Evolutionary conservation across 2,113 vertebrate genomes (phyloP), one percentile per base, ranked within the genome.

Genomic region (Drymodes brunneopygia): DNA sequence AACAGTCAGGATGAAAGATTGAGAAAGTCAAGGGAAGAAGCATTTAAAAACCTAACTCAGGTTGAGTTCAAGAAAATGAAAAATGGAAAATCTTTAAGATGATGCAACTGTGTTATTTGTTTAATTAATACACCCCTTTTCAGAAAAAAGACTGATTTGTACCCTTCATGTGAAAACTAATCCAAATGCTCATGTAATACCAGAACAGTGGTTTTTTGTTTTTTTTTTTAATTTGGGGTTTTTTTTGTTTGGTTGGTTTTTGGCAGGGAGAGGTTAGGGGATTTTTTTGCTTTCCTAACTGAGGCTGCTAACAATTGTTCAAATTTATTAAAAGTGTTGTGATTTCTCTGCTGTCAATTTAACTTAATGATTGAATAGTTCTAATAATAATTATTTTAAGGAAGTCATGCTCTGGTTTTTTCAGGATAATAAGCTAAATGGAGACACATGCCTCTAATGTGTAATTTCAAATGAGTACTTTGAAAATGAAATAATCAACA

Each of bases 251-350:
- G 14, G 7, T 24, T 44, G 20, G 8, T 31, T 54, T 72, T 13
- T 3, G 28, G 15, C 6, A 0, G 13, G 1, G 35, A 27, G 5
- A 13, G 2, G 1, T 28, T 38, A 19, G 6, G 5, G 0, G 1
- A 2, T 10, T 10, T 35, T 66, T 62, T 74, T 70, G 0, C 5
- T 79, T 91, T 88, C 57, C 19, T 51, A 72, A 64, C 9, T 48
- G 13, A 60, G 6, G 2, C 21, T 72, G 28, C 1, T 83, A 48
- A 40, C 3, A 65, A 11, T 38, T 89, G 28, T 66, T 81, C 20
- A 31, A 9, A 42, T 70, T 77, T 81, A 40, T 15, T 51, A 10
- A 28, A 85, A 65, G 4, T 50, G 6, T 7, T 57, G 7, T 25
- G 9, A 77, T 73, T 54, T 80, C 11, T 69, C 42, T 53, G 9